Conservation (phyloP, 2,113 vertebrate genomes). For the Tragelaphus imberbis region DNA sequence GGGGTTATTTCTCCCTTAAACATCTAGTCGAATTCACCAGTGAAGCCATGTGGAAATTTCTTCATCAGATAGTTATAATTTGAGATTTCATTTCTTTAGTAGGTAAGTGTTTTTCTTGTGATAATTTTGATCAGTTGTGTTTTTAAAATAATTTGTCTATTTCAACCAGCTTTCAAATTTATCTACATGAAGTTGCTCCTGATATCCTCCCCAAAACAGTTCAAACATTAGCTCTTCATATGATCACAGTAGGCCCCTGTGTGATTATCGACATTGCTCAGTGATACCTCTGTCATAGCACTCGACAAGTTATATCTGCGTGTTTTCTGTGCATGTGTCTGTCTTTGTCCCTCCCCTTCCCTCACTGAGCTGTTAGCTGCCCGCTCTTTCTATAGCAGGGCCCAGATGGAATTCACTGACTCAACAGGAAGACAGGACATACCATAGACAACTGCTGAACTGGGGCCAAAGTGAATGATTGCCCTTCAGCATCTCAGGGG, state of each 20-base stretch:
- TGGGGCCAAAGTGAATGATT: background rate
- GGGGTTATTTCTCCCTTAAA: background rate
- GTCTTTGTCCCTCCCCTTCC: background rate
- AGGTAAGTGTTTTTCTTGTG: background rate
- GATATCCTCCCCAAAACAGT: background rate
- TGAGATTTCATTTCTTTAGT: background rate
- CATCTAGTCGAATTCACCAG: background rate
- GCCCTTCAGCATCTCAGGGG: no score
- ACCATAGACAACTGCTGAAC: background rate
- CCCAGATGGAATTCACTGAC: background rate
- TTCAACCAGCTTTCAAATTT: background rate
- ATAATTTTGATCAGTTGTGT: background rate
- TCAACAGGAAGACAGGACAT: background rate
- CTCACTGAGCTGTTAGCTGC: background rate
- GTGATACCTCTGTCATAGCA: fast-evolving
- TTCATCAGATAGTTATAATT: background rate
- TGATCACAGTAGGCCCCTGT: no score
- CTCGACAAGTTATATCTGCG: fast-evolving
- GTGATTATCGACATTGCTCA: fast-evolving
- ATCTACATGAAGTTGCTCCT: background rate
- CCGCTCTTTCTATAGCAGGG: background rate
- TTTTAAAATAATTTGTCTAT: background rate
- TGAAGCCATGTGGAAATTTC: background rate
- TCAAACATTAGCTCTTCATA: fast-evolving
- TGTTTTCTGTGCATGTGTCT: background rate